Evolutionary conservation across 2,797 vertebrate species (phyloP).

Genomic region (Acomys russatus): DNA sequence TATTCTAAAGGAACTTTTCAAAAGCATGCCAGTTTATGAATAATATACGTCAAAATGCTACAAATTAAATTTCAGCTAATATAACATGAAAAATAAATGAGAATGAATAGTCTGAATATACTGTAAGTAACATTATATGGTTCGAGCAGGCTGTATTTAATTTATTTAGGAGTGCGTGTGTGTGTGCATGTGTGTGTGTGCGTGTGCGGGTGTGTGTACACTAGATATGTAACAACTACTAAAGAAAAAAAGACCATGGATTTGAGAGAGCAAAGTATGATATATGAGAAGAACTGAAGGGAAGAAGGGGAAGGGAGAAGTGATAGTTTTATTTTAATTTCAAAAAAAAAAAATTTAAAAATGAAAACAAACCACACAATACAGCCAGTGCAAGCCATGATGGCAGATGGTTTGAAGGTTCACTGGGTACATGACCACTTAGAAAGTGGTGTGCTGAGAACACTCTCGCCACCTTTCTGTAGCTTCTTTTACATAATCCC

Average conservation of each 20-base stretch:
- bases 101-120: neutral
- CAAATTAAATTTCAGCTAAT: conserved; percentile 67
- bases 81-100: neutral
- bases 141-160: neutral
- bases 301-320: neutral
- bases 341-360: neutral
- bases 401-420: neutral
- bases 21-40: neutral
- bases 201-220: no score
- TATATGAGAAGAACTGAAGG: neutral
- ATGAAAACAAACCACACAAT: neutral
- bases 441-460: conserved; percentile 29
- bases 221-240: neutral
- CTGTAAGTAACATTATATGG: neutral
- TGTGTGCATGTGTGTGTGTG: no score
- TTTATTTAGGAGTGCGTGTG: neutral
- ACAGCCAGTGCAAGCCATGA: neutral
- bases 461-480: conserved; percentile 15
- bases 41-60: conserved; percentile 48
- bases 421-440: neutral
- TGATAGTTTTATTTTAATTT: neutral
- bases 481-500: conserved; percentile 37
- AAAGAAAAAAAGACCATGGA: neutral
- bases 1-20: conserved; percentile 47
- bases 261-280: neutral